A percentile compares a stretch with the other conserved stretches of the same genome.
Evolutionary conservation across 1,140 invertebrate genomes (phyloP).

Genomic region (Bombus pyrosoma): DNA sequence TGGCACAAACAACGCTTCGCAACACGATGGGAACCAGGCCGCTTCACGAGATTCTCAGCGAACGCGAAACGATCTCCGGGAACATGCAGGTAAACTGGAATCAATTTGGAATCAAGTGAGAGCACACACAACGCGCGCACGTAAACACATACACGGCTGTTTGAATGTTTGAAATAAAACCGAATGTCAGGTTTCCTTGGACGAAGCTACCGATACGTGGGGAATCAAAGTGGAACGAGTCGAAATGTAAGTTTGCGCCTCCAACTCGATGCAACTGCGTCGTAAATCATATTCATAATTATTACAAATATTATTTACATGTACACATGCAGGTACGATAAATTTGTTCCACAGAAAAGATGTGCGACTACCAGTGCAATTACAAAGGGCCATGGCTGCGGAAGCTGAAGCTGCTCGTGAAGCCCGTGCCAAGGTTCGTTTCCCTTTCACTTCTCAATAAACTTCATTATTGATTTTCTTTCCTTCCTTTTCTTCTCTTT

Average conservation of each 20-base stretch:
- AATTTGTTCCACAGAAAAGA: slow-evolving; percentile 89
- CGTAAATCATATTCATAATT: not conserved
- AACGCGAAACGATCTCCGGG: slow-evolving; percentile 95
- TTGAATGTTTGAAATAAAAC: not conserved
- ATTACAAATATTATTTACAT: not conserved
- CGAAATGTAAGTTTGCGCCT: slow-evolving; percentile 90
- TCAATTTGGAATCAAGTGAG: not conserved
- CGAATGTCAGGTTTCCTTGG: slow-evolving; percentile 85
- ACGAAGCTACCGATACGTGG: slow-evolving; percentile 97
- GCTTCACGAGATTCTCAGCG: slow-evolving; percentile 97
- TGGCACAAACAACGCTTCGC: slow-evolving; percentile 95
- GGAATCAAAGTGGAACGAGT: slow-evolving; percentile 98
- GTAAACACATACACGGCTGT: not conserved
- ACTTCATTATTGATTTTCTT: not conserved
- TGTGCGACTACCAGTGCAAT: slow-evolving; percentile 92
- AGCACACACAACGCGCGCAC: not conserved
- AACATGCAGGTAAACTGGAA: slow-evolving; percentile 87
- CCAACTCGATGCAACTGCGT: not conserved
- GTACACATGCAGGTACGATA: not conserved
- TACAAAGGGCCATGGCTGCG: slow-evolving; percentile 95
- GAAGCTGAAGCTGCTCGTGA: slow-evolving; percentile 95
- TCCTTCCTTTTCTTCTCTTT: not conserved
- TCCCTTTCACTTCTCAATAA: slow-evolving; percentile 53
- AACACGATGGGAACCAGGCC: slow-evolving; percentile 98
- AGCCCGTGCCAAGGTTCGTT: slow-evolving; percentile 87